Base-by-base conservation (phyloP, 2,797 vertebrate genomes). In the Artibeus jamaicensis region DNA sequence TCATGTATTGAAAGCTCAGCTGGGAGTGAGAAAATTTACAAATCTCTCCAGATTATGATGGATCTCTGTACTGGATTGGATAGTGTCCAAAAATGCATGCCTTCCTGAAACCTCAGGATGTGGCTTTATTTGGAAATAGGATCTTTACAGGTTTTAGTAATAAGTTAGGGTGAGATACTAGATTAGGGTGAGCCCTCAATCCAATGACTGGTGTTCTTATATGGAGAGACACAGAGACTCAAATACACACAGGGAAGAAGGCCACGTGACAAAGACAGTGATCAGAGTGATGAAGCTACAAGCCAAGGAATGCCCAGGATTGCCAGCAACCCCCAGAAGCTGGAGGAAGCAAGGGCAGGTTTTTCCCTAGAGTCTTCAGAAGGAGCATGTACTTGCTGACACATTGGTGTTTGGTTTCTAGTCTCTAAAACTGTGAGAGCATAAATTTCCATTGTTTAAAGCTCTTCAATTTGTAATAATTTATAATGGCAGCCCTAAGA, bases 11-110 rank as follows among this genome's bases (percentile, higher is more conserved):
- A 96, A 93, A 96, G 16, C 77, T 97, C 21, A n/a, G 46, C 48
- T 14, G 7, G 93, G 96, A 98, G 95, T 97, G 88, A 97, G 97
- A 96, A 98, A 97, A 86, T 7, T 93, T 86, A 97, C 81, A 96
- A 97, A 97, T 90, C 59, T 96, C 94, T 96, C 93, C 86, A 97
- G 86, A 97, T 96, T 53, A 37, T 68, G 32, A 91, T 73, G 68
- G 77, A 98, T 97, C 82, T 97, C 32, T 95, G 7, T 34, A 29
- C 5, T 50, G 46, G 44, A 59, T 71, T 88, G 59, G 55, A n/a
- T 70, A 16, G 6, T 55, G 5, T 82, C 34, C 53, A 0, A 50
- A 91, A 86, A 62, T 71, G 14, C 55, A 55, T 48, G 8, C 44
- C 83, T 37, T 84, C 42, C 37, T 4, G 22, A 55, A 86, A 11